Conservation (phyloP, 2,113 vertebrate genomes). For the Syngnathus scovelli region DNA sequence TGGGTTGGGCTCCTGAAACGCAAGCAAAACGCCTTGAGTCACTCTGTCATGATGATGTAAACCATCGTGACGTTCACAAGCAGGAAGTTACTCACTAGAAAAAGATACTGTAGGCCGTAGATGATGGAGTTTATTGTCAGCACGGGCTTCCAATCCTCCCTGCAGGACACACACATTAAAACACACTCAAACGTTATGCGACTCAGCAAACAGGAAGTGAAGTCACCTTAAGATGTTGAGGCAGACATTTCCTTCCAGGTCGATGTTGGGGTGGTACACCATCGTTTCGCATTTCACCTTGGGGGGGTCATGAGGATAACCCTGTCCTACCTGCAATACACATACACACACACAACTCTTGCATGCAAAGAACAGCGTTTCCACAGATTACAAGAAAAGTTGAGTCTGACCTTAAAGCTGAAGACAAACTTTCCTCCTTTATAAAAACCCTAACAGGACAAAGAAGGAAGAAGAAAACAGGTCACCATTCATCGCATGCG, state of each 20-base stretch:
- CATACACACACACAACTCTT: conserved; percentile 5
- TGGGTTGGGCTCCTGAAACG: conserved; percentile 82
- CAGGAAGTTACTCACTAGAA: conserved; percentile 80
- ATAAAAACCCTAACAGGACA: conserved; percentile 81
- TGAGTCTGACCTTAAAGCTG: conserved; percentile 90
- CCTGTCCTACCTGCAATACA: conserved; percentile 83
- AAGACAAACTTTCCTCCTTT: conserved; percentile 93
- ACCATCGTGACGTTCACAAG: neutral
- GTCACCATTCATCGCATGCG: conserved; percentile 12
- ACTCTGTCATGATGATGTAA: neutral
- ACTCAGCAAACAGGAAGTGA: neutral
- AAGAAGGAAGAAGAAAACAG: neutral
- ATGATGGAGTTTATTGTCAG: conserved; percentile 98
- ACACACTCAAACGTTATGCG: neutral
- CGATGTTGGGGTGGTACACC: conserved; percentile 98
- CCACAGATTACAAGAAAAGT: neutral
- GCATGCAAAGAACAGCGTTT: neutral
- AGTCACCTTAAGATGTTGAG: conserved; percentile 86
- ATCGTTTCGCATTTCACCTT: conserved; percentile 98
- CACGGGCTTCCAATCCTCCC: conserved; percentile 97
- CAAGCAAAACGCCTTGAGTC: too few species aligned
- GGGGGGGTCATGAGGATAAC: conserved; percentile 93
- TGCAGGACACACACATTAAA: conserved; percentile 40
- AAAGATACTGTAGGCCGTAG: conserved; percentile 96
- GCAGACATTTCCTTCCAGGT: conserved; percentile 97